phyloP scores from a whole-genome alignment of 2,113 vertebrate species.

The Empidonax traillii region DNA sequence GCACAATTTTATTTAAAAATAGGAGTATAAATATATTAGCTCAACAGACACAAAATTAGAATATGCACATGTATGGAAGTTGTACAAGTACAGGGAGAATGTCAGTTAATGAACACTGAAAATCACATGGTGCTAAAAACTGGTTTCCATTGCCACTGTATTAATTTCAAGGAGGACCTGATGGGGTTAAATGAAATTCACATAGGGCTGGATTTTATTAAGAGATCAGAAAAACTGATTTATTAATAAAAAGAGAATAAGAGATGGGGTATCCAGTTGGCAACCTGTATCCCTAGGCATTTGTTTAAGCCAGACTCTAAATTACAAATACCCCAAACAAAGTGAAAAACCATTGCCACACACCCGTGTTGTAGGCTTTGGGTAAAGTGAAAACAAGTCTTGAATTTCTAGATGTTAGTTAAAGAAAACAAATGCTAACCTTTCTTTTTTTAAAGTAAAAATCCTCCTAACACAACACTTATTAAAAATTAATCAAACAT shows the following conservation, averaged over 20 bases:
- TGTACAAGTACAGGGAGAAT: not conserved
- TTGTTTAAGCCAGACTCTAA: not conserved
- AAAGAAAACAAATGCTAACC: not conserved
- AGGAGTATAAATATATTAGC: not conserved
- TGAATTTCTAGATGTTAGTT: not conserved
- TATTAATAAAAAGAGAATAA: not conserved
- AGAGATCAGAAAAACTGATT: not conserved
- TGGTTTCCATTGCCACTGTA: not conserved
- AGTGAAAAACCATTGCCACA: not conserved
- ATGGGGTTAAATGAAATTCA: not conserved
- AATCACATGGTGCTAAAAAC: not conserved
- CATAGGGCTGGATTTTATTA: not conserved
- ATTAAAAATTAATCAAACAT: not conserved
- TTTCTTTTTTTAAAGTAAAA: not conserved
- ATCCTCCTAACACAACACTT: not conserved
- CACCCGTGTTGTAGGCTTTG: not conserved
- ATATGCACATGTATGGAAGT: not conserved
- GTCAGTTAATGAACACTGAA: not conserved
- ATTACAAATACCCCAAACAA: not conserved
- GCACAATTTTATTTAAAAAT: not conserved
- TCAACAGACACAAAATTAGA: not conserved
- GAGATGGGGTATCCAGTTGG: not conserved
- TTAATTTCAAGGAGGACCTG: not conserved
- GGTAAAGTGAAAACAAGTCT: not conserved
- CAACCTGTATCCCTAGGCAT: not conserved